Conservation (phyloP, 1,140 invertebrate species). For the Neotoxoptera formosana region DNA sequence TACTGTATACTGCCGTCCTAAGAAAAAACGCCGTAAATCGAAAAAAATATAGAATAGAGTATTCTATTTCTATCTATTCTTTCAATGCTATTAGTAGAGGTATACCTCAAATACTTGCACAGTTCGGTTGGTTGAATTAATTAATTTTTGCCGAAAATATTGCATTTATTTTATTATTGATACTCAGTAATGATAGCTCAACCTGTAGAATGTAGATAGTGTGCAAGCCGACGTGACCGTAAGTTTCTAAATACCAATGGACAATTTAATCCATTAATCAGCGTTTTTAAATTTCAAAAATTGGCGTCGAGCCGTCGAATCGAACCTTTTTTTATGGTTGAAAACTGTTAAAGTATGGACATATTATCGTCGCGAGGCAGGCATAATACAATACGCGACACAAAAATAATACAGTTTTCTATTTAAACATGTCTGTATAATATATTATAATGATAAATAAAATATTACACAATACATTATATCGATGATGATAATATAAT, state of each 20-base stretch:
- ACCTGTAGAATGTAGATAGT: too few relatives aligned
- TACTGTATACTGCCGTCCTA: too few relatives aligned
- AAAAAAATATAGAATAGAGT: too few relatives aligned
- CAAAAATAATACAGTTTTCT: background rate
- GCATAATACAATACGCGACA: too few relatives aligned
- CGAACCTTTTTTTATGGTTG: background rate
- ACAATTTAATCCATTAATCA: background rate
- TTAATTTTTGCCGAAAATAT: too few relatives aligned
- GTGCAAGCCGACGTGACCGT: background rate
- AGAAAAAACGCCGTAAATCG: too few relatives aligned
- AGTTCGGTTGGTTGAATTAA: too few relatives aligned
- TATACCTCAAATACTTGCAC: too few relatives aligned
- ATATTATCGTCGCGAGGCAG: accelerated
- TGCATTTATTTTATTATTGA: too few relatives aligned
- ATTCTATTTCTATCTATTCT: too few relatives aligned
- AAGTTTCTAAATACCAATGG: background rate
- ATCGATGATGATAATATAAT: background rate
- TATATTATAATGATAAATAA: background rate
- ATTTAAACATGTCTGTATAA: constrained; percentile 8
- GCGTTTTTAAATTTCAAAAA: background rate
- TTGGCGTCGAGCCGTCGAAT: background rate
- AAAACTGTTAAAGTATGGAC: background rate
- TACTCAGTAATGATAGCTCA: too few relatives aligned
- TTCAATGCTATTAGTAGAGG: too few relatives aligned
- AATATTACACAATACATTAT: constrained; percentile 8